Base-by-base conservation (phyloP, 2,797 vertebrate genomes). In the Babyrousa celebensis region DNA sequence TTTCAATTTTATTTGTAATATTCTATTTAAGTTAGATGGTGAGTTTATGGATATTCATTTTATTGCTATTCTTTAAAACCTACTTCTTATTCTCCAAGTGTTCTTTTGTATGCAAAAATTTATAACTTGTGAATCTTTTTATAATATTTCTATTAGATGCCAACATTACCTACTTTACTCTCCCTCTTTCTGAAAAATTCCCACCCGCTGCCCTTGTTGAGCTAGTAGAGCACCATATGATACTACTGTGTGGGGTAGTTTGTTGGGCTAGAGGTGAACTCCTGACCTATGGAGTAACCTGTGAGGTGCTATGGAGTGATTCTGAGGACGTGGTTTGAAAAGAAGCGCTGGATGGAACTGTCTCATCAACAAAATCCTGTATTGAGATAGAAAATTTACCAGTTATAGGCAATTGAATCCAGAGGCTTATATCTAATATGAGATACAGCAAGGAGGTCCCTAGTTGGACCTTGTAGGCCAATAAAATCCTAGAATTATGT, bases 81-180 rank as follows among this genome's bases (percentile, higher is more conserved):
- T 72, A 48, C 62, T 54, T 91, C 40, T 91, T 86, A 71, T 85
- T 63, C 20, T 56, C 23, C 62, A 78, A 25, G 11, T 70, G 20
- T 71, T 32, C 56, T 91, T 95, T 79, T 65, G 20, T 80, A 58
- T 86, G 15, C 7, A 82, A 82, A 93, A 72, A 56, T 72, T 65
- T 85, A 54, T 79, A 54, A 15, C 43, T 78, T 32, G 20, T 77
- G 40, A 85, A 56, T 89, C 9, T 72, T 65, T 85, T 79, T 32
- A 32, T 82, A 58, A 9, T 68, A 67, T 74, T 27, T 87, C 25
- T 80, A 32, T 88, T 52, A 88, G 48, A 72, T 85, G 17, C 15
- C 58, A 85, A 0, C 72, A 58, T 58, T 91, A 36, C 12, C 40
- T 63, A 23, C 9, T 85, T 3, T 78, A n/a, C 18, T 84, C 18